Evolutionary conservation across 2,888 invertebrate genomes (phyloP).

Genomic region (Invenusta paracnida): DNA sequence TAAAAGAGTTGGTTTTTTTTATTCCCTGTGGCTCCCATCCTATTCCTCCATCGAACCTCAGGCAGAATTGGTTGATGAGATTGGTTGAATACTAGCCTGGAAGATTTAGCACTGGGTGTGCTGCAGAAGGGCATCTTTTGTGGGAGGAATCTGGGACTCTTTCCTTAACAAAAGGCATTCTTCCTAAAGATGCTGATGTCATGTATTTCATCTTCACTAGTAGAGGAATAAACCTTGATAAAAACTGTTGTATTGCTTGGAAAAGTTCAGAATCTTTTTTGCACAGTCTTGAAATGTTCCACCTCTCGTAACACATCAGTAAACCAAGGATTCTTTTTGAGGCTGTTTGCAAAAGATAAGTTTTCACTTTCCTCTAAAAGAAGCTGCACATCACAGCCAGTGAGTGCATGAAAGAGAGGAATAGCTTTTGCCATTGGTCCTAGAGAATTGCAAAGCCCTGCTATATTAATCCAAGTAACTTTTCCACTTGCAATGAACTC

Average conservation of each 20-base stretch:
- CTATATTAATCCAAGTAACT: not conserved
- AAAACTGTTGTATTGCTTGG: not conserved
- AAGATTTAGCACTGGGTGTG: conserved; percentile 17
- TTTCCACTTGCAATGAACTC: not conserved
- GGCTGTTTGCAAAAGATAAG: not conserved
- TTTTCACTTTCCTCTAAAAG: not conserved
- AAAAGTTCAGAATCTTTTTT: not conserved
- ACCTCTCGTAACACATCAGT: not conserved
- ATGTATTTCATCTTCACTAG: not conserved
- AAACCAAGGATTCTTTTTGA: not conserved
- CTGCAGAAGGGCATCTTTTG: conserved; percentile 24
- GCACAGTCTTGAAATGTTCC: not conserved
- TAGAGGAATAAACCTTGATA: not conserved
- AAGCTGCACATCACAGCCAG: not conserved
- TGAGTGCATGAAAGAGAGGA: not conserved
- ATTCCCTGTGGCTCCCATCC: conserved; percentile 15
- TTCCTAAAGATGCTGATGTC: not conserved
- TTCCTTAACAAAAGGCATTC: not conserved
- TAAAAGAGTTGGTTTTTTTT: conserved; percentile 1
- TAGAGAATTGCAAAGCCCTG: not conserved
- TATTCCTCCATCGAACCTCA: not conserved
- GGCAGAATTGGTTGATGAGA: conserved; percentile 25
- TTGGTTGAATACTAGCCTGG: not conserved
- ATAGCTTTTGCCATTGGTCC: not conserved
- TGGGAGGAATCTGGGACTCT: conserved; percentile 29